Base-by-base conservation (phyloP, 2,888 invertebrate species). In the Alloscopus bannaensis region DNA sequence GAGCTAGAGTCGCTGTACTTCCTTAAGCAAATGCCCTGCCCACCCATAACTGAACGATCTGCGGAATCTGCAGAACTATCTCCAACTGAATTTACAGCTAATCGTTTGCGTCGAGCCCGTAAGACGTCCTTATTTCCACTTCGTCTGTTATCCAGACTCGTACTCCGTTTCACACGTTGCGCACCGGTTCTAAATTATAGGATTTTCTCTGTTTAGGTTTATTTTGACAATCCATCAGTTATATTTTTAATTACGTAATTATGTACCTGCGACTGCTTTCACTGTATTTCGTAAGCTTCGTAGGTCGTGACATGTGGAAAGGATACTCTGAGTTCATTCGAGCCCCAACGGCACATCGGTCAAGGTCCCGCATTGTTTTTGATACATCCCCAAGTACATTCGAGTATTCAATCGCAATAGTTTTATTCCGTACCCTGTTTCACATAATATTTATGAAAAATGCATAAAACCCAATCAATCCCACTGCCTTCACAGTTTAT, bases 261-360 rank as follows among this genome's bases (percentile, higher is more conserved):
- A n/a, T n/a, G n/a, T n/a, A n/a, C n/a, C n/a, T 36, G 6, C 6
- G 36, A 36, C 40, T 40, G 18, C n/a, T 31, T 62, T 3, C 31
- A 8, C 31, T 47, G 13, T 64, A 62, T 45, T 24, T 73, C 2
- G 45, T 28, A 2, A 47, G 24, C 24, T 47, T 60, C 3, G 70
- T 66, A 0, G 81, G 81, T 73, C 81, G 65, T 4, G 68, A 68
- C 28, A 81, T 45, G 59, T 81, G 71, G 64, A 78, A 81, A 2
- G 81, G 81, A 31, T 77, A 81, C 11, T 70, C 60, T n/a, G 81
- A 81, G 2, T 22, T 20, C 40, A 69, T 55, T 26, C 81, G 71
- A 31, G 78, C 64, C 26, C 69, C 81, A n/a, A 29, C 24, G 2
- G 81, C 57, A 26, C 81, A 81, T 28, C 42, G 42, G 18, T 78